A percentile compares a stretch with the other conserved stretches of the same genome.
phyloP scores from a whole-genome alignment of 2,888 invertebrate genomes.

The Pristionchus arcanus region DNA sequence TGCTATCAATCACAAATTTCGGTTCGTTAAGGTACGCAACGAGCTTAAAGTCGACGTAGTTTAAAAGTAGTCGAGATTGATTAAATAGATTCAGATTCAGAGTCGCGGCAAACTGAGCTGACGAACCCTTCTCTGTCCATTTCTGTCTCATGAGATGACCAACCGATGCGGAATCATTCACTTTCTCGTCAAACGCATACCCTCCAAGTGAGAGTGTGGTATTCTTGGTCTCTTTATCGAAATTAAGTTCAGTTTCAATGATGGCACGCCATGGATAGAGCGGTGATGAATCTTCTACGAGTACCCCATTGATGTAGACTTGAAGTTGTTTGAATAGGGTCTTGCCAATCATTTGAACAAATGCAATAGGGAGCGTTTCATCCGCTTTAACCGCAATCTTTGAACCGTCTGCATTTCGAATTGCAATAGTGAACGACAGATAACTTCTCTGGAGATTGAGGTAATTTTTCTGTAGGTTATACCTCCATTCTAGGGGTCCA shows the following conservation, averaged over 20 bases:
- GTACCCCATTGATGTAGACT: neutral
- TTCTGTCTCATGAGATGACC: neutral
- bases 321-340: neutral
- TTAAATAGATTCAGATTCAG: slow-evolving; percentile 44
- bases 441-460: neutral
- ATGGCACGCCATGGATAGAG: neutral
- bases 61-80: too few species aligned
- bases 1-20: too few species aligned
- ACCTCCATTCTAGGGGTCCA: slow-evolving; percentile 36
- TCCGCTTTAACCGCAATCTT: neutral
- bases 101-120: neutral
- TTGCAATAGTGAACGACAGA: neutral
- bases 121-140: neutral
- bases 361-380: neutral
- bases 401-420: neutral
- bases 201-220: neutral
- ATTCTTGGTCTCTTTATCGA: too few species aligned
- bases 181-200: neutral
- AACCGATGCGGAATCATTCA: neutral
- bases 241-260: too few species aligned
- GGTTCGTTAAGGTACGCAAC: too few species aligned
- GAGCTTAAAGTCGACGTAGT: too few species aligned
- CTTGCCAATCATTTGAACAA: too few species aligned
- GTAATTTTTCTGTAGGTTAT: neutral
- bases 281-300: neutral